Evolutionary conservation across 2,797 vertebrate genomes (phyloP).

Genomic region (Buceros bicornis): DNA sequence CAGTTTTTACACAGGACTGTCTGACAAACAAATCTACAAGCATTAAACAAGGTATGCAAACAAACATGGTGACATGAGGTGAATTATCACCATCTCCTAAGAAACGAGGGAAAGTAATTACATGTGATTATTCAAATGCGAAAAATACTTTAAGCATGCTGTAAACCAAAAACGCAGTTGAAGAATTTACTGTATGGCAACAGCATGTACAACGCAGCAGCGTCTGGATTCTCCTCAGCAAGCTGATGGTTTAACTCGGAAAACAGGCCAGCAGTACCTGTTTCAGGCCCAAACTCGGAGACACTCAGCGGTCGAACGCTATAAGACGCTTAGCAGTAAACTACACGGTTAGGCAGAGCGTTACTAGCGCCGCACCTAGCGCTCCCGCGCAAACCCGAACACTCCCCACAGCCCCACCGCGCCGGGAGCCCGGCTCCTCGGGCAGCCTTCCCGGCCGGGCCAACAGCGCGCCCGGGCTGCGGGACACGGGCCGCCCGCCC

Average conservation of each 20-base stretch:
- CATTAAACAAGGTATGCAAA: not conserved
- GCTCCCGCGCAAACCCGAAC: fast-evolving
- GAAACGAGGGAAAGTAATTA: fast-evolving
- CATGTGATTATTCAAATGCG: fast-evolving
- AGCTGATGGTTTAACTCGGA: fast-evolving
- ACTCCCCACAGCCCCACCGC: fast-evolving
- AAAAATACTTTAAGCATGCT: not conserved
- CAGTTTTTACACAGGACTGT: not conserved
- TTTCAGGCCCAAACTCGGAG: not conserved
- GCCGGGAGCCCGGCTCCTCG: fast-evolving
- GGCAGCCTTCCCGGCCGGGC: not conserved
- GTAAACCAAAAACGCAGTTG: not conserved
- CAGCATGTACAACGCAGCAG: fast-evolving
- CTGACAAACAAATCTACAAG: not conserved
- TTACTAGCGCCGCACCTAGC: fast-evolving
- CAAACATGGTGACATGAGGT: fast-evolving
- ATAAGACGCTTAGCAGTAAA: not conserved
- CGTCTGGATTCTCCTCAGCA: not conserved
- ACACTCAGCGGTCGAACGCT: too few relatives aligned
- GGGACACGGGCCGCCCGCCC: not conserved
- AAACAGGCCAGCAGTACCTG: not conserved
- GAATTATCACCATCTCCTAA: not conserved
- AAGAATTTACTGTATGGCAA: fast-evolving
- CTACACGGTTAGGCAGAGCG: fast-evolving
- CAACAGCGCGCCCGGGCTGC: fast-evolving